Percentiles rank a stretch among this genome's conserved stretches.
These are phyloP conservation scores for Melanotaenia pygmaea DNA, from an alignment of 2,797 vertebrate species.

Conservation along the genomic window DNA sequence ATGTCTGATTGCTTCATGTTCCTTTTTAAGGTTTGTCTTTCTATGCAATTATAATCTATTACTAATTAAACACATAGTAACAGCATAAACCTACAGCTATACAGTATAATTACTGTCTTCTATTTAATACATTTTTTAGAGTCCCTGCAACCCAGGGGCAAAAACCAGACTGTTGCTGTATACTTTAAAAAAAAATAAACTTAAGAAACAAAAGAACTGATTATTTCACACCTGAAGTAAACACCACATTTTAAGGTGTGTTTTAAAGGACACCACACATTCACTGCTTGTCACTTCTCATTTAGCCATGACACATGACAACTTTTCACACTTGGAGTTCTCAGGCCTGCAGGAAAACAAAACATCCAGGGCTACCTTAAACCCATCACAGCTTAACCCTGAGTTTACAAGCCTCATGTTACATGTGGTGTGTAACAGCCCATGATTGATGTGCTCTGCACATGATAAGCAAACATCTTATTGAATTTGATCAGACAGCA, in stretches of 20 bases:
- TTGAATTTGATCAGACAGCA: neutral
- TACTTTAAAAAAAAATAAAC: neutral
- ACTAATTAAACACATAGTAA: conserved; percentile 19
- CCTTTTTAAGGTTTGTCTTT: neutral
- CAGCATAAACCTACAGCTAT: conserved; percentile 16
- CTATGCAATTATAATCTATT: neutral
- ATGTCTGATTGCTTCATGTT: neutral
- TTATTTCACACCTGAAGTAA: neutral
- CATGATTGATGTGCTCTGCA: neutral
- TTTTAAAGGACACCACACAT: conserved; percentile 14
- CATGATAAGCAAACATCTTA: neutral
- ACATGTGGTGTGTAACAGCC: neutral
- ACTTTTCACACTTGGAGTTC: neutral
- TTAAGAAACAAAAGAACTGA: neutral
- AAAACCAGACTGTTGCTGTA: neutral
- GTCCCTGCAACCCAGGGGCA: neutral
- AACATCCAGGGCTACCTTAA: neutral
- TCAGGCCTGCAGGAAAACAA: conserved; percentile 2
- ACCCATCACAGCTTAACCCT: neutral
- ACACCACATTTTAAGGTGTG: conserved; percentile 12
- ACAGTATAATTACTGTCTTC: conserved; percentile 1
- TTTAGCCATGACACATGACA: conserved; percentile 8
- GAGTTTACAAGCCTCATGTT: conserved; percentile 11
- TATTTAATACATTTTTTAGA: neutral
- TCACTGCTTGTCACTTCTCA: conserved; percentile 13